Evolutionary conservation across 1,140 invertebrate genomes (phyloP), one percentile per base, ranked within the genome.

Genomic region (Psilanteris sp.): DNA sequence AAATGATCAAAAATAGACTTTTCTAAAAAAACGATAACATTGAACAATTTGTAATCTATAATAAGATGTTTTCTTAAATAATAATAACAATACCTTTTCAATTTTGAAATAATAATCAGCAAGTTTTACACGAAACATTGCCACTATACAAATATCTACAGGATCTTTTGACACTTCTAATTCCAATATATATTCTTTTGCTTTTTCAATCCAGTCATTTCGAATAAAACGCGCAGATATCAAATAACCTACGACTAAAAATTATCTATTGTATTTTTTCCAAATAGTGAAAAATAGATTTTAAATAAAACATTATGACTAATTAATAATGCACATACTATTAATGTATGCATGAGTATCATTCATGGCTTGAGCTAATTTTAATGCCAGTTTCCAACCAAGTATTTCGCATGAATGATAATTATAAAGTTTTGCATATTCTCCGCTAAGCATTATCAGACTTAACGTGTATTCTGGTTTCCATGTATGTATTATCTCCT

Each of bases 41-140:
- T n/a, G n/a, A n/a, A n/a, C n/a, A n/a, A n/a, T n/a, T n/a, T n/a
- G n/a, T n/a, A n/a, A n/a, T n/a, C n/a, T n/a, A n/a, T n/a, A n/a
- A n/a, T n/a, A n/a, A n/a, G n/a, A n/a, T n/a, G n/a, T n/a, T n/a
- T n/a, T n/a, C n/a, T n/a, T n/a, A n/a, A n/a, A n/a, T n/a, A n/a
- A n/a, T n/a, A n/a, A n/a, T n/a, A n/a, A n/a, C n/a, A 14, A 52
- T 70, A 84, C 85, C 76, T 80, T 81, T 11, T 77, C 76, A 34
- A 70, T 79, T 71, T 84, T 79, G 8, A 86, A 85, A 37, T 87
- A 86, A 52, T 82, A 82, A 18, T 88, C 81, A 24, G 85, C 78
- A 16, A 89, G 78, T 59, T 79, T 83, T 26, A 85, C 2, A 6
- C 31, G 55, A 13, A 59, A 59, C 29, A 36, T 18, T 1, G 29